Conservation (phyloP, 2,797 vertebrate genomes). For the Alcedo atthis region DNA sequence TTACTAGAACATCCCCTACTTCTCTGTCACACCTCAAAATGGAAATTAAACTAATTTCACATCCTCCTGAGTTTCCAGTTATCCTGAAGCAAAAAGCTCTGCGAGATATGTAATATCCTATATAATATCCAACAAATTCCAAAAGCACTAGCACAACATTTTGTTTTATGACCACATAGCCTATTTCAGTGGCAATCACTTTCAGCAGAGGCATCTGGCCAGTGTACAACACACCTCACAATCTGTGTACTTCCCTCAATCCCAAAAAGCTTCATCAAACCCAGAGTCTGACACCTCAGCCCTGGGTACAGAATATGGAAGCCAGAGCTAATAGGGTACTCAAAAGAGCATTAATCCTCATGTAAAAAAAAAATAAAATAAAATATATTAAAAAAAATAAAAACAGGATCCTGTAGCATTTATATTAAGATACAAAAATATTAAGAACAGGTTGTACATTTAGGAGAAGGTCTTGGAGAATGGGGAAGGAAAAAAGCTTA, state of each 20-base stretch:
- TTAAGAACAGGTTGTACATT: not conserved
- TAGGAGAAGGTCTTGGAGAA: not conserved
- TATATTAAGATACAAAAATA: not conserved
- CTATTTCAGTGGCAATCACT: not conserved
- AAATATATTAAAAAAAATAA: not conserved
- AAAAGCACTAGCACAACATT: not conserved
- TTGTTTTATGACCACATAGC: not conserved
- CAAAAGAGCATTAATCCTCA: not conserved
- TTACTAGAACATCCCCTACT: not conserved
- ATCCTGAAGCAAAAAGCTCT: not conserved
- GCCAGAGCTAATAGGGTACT: not conserved
- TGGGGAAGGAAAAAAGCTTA: not conserved
- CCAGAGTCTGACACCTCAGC: not conserved
- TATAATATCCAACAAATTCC: not conserved
- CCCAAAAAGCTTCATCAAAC: not conserved
- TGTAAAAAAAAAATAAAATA: not conserved
- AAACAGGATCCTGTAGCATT: not conserved
- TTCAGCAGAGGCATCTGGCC: not conserved
- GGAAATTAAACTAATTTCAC: not conserved
- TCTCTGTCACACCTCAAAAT: not conserved
- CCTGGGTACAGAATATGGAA: not conserved
- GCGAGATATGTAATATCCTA: not conserved
- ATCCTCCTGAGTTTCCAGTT: not conserved
- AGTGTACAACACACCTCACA: not conserved
- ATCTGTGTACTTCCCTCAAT: not conserved